Conservation (phyloP, 2,113 vertebrate genomes). For the Colaptes auratus region DNA sequence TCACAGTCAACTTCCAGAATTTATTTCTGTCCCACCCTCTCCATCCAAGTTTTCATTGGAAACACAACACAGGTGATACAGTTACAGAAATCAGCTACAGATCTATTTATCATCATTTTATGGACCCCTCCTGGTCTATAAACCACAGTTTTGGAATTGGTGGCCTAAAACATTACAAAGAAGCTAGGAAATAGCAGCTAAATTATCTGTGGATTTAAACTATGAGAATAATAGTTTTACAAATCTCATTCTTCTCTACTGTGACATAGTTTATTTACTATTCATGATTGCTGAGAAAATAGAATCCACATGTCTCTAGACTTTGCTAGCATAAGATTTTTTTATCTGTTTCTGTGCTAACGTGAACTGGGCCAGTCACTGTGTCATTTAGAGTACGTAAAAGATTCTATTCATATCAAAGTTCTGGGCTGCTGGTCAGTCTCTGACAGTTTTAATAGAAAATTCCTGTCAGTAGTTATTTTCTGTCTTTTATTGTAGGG, state of each 20-base stretch:
- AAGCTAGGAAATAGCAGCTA: slow-evolving; percentile 20
- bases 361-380: background rate
- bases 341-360: slow-evolving; percentile 16
- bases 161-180: slow-evolving; percentile 18
- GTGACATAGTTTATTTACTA: slow-evolving; percentile 33
- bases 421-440: background rate
- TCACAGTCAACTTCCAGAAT: background rate
- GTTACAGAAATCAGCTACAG: slow-evolving; percentile 16
- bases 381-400: slow-evolving; percentile 2
- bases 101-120: slow-evolving; percentile 37
- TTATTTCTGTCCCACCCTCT: background rate
- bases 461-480: slow-evolving; percentile 32
- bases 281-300: slow-evolving; percentile 32
- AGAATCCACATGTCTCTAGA: slow-evolving; percentile 26
- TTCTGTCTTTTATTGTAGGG: background rate
- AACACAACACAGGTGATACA: slow-evolving; percentile 46
- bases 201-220: slow-evolving; percentile 18
- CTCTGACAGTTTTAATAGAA: slow-evolving; percentile 34
- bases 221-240: slow-evolving; percentile 30
- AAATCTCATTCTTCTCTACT: slow-evolving; percentile 17
- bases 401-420: background rate
- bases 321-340: background rate
- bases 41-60: slow-evolving; percentile 9
- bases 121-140: slow-evolving; percentile 16
- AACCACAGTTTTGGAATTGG: slow-evolving; percentile 11